phyloP scores from a whole-genome alignment of 2,888 invertebrate species.

The Sminthurinus aureus region DNA sequence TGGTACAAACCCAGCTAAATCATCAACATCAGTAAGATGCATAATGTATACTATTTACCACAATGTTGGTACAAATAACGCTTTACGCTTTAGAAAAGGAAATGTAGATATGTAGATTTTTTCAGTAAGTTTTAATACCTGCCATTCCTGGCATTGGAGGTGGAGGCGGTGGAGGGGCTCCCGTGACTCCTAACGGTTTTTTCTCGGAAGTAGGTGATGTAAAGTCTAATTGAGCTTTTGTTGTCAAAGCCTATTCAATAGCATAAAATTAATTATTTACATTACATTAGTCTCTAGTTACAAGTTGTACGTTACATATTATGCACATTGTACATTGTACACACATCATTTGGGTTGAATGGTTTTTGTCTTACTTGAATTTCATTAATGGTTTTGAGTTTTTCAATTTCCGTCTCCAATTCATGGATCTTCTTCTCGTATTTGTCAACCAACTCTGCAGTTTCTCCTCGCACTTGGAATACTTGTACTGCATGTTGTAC shows the following conservation, averaged over 20 bases:
- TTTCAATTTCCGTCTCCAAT: conserved; percentile 63
- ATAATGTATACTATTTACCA: no score
- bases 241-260: conserved; percentile 44
- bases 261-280: no score
- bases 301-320: not conserved
- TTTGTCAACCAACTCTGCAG: conserved; percentile 62
- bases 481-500: conserved; percentile 61
- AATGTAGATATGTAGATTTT: no score
- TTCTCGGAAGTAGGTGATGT: conserved; percentile 36
- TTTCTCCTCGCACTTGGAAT: conserved; percentile 63
- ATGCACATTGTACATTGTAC: not conserved
- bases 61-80: no score
- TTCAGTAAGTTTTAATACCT: conserved; percentile 20
- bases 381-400: conserved; percentile 67
- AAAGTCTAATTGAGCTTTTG: conserved; percentile 47
- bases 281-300: not conserved
- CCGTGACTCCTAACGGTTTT: conserved; percentile 58
- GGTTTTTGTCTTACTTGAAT: conserved; percentile 64
- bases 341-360: not conserved
- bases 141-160: conserved; percentile 60
- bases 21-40: no score
- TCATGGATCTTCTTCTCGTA: conserved; percentile 64
- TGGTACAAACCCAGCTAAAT: no score
- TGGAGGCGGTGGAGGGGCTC: conserved; percentile 60
- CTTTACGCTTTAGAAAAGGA: conserved; percentile 28